phyloP scores from a whole-genome alignment of 2,888 invertebrate species.

The Vanessa cardui region DNA sequence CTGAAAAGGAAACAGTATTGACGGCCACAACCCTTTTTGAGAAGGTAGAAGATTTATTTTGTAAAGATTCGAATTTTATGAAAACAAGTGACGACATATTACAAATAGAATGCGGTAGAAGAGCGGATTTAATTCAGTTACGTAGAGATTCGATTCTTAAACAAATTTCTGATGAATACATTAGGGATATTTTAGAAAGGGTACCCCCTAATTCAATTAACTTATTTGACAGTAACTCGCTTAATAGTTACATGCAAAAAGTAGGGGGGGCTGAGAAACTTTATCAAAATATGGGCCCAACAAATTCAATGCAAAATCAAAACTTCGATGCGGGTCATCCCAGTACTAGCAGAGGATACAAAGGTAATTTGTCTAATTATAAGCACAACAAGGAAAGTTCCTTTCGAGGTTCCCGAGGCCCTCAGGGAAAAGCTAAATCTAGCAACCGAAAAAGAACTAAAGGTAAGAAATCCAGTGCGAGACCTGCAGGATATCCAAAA shows the following conservation, averaged over 20 bases:
- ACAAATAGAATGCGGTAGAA: constrained; percentile 26
- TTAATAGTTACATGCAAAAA: constrained; percentile 2
- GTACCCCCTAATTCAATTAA: constrained; percentile 1
- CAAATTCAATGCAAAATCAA: not conserved
- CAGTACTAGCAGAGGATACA: too few relatives aligned
- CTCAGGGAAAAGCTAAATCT: too few relatives aligned
- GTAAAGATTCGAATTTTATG: constrained; percentile 25
- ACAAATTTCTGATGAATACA: not conserved
- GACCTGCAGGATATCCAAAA: too few relatives aligned
- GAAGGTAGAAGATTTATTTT: constrained; percentile 33
- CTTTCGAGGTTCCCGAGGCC: too few relatives aligned
- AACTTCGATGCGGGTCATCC: not conserved
- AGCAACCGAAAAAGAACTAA: not conserved
- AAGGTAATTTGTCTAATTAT: too few relatives aligned
- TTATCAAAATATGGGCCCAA: not conserved
- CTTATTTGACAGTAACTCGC: constrained; percentile 7
- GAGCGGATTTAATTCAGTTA: constrained; percentile 26
- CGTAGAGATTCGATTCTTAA: constrained; percentile 12
- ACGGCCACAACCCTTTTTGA: constrained; percentile 25
- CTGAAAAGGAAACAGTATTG: constrained; percentile 4
- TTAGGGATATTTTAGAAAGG: not conserved
- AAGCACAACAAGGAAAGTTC: too few relatives aligned
- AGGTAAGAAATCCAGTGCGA: constrained; percentile 12
- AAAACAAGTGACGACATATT: constrained; percentile 17
- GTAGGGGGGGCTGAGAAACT: constrained; percentile 8